These are phyloP conservation scores for Petrocephalus schoutedeni DNA, from an alignment of 2,797 vertebrate species.

Conservation along the genomic window DNA sequence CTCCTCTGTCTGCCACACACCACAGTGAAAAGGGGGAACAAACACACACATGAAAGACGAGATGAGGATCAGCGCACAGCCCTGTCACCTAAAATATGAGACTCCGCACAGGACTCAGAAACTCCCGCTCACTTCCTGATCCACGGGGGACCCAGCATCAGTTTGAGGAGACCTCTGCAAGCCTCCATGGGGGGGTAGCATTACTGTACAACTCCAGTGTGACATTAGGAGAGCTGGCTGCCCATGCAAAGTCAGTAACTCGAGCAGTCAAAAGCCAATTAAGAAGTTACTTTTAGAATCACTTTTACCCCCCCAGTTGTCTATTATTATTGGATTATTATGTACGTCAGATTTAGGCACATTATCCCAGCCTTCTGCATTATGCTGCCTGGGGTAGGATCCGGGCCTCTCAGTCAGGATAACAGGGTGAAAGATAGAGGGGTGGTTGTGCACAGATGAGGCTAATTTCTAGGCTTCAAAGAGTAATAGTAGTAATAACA, in stretches of 20 bases:
- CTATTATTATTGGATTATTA: not conserved
- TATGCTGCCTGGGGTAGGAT: not conserved
- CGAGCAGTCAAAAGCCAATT: not conserved
- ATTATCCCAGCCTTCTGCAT: not conserved
- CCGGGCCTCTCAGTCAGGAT: not conserved
- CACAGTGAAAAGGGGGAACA: slow-evolving; percentile 44
- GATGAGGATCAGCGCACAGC: slow-evolving; percentile 52
- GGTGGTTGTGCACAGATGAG: not conserved
- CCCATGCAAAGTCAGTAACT: not conserved
- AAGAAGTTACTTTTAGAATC: not conserved
- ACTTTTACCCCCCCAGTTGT: not conserved
- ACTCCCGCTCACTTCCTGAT: not conserved
- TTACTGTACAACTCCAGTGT: not conserved
- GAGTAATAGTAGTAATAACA: not conserved
- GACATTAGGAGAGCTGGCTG: not conserved
- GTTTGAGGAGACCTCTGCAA: not conserved
- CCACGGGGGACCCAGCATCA: not conserved
- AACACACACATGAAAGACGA: slow-evolving; percentile 50
- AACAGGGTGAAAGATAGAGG: not conserved
- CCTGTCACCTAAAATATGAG: not conserved
- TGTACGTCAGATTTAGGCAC: not conserved
- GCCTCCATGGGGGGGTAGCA: not conserved
- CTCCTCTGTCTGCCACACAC: slow-evolving; percentile 74
- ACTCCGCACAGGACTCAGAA: not conserved
- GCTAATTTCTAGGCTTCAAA: not conserved